These are phyloP conservation scores for Leptopilina myrica DNA, from an alignment of 2,888 invertebrate genomes.

Conservation along the genomic window DNA sequence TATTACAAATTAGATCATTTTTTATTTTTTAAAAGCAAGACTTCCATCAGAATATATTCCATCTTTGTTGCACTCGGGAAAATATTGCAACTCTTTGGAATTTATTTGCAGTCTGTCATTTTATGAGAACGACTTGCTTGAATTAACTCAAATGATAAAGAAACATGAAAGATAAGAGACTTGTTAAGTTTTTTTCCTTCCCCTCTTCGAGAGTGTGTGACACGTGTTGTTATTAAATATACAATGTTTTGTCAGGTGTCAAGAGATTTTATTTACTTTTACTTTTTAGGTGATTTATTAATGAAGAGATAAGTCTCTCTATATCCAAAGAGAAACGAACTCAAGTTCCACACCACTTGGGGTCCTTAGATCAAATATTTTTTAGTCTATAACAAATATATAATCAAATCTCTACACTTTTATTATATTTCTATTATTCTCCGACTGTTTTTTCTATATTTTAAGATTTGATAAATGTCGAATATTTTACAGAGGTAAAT, in stretches of 20 bases:
- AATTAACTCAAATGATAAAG: not conserved
- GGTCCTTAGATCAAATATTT: conserved; percentile 6
- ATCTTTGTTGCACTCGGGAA: not conserved
- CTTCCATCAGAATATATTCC: not conserved
- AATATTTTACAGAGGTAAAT: not conserved
- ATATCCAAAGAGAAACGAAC: too few species aligned
- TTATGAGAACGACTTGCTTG: not conserved
- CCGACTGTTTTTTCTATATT: not conserved
- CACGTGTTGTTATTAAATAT: conserved; percentile 19
- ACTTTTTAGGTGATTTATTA: not conserved
- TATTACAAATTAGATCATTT: not conserved
- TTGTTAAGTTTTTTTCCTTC: conserved; percentile 7
- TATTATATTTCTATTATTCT: not conserved
- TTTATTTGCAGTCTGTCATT: not conserved
- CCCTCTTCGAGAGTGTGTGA: too few species aligned
- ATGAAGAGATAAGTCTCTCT: too few species aligned
- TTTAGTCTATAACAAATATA: not conserved
- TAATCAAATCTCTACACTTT: not conserved
- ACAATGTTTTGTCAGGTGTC: conserved; percentile 20
- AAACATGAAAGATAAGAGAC: conserved; percentile 7
- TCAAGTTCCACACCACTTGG: not conserved
- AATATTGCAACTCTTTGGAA: not conserved
- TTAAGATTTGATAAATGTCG: not conserved
- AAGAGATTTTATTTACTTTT: conserved; percentile 5
- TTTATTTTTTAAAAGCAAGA: not conserved